A percentile compares a stretch with the other conserved stretches of the same genome.
These are phyloP conservation scores for Corvus moneduloides DNA, from an alignment of 2,113 vertebrate species.

Conservation along the genomic window DNA sequence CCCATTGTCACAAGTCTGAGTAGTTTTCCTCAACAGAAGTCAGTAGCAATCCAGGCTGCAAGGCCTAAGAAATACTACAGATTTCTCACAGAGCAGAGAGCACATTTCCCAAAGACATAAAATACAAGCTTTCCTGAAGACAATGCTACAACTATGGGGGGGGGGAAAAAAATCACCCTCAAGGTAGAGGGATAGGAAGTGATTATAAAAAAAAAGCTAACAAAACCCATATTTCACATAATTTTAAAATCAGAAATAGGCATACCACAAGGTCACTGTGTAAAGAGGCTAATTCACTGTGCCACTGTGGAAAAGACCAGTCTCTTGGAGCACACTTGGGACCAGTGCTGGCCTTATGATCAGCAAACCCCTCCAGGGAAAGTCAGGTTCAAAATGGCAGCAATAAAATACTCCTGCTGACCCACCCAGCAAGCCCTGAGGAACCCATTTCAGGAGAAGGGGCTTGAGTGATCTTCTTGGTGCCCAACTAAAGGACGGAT, in stretches of 20 bases:
- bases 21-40: not conserved
- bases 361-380: not conserved
- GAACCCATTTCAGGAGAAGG: not conserved
- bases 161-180: not conserved
- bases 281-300: not conserved
- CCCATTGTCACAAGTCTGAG: not conserved
- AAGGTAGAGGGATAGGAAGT: not conserved
- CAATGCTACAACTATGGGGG: not conserved
- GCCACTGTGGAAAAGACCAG: not conserved
- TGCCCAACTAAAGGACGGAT: not conserved
- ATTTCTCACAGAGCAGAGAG: not conserved
- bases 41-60: not conserved
- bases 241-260: not conserved
- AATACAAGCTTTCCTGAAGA: not conserved
- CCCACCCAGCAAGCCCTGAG: accelerated
- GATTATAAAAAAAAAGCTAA: not conserved
- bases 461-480: not conserved
- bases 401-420: not conserved
- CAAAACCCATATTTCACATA: not conserved
- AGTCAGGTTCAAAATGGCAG: not conserved
- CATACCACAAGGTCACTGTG: not conserved
- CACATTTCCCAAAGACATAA: not conserved
- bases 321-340: not conserved
- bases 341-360: not conserved
- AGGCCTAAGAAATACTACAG: not conserved